phyloP scores from a whole-genome alignment of 30 jellyfish, hydroid and myxozoan genomes.

The Turritopsis dohrnii region DNA sequence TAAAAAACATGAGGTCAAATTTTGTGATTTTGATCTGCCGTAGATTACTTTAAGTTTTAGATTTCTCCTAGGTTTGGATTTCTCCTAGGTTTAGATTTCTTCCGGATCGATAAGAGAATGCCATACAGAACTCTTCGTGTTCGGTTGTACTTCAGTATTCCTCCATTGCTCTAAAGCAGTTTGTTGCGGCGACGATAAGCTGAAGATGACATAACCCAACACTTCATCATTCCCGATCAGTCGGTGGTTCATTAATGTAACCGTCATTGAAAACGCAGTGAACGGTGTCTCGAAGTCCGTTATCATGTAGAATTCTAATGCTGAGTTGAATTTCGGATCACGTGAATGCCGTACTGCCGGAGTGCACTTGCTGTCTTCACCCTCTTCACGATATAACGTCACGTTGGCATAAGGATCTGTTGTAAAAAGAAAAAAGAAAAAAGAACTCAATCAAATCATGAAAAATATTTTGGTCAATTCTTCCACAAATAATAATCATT shows the following conservation, averaged over 20 bases:
- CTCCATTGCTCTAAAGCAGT: conserved; percentile 66
- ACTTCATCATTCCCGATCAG: conserved; percentile 66
- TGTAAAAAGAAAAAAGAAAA: too few relatives aligned
- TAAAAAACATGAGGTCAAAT: not conserved
- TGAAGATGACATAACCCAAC: conserved; percentile 72
- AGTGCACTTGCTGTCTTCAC: conserved; percentile 47
- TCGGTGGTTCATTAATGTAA: conserved; percentile 50
- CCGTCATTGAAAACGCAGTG: conserved; percentile 51
- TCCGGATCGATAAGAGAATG: conserved; percentile 65
- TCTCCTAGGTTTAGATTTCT: conserved; percentile 56
- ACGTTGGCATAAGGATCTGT: conserved; percentile 63
- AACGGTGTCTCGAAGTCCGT: conserved; percentile 64
- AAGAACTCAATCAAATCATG: too few relatives aligned
- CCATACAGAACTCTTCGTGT: conserved; percentile 48
- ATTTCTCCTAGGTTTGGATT: too few relatives aligned
- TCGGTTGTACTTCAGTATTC: conserved; percentile 44
- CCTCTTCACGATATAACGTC: conserved; percentile 50
- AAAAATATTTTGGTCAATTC: too few relatives aligned
- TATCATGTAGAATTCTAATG: conserved; percentile 42
- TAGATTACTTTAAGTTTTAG: too few relatives aligned
- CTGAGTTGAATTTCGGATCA: conserved; percentile 58
- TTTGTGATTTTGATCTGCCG: too few relatives aligned
- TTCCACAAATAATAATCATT: too few relatives aligned
- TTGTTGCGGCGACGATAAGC: conserved; percentile 59
- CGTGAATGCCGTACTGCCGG: conserved; percentile 45